Evolutionary conservation across 2,888 invertebrate species (phyloP).

Genomic region (Andrena minutula): DNA sequence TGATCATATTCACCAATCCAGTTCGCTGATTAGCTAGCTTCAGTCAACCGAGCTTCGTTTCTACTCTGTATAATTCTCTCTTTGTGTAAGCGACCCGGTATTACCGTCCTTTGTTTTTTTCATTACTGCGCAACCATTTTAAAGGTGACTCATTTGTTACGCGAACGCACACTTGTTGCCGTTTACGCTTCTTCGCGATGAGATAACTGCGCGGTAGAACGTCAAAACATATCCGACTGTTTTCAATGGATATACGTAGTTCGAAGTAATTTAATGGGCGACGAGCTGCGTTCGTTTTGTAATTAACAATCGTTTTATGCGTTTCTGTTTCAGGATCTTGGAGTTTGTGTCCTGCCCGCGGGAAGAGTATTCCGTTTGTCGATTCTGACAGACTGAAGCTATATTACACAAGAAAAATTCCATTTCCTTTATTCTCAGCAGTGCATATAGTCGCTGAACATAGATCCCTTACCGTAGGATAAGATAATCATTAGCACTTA

Average conservation of each 20-base stretch:
- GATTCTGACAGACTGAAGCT: slow-evolving; percentile 27
- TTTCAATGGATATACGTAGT: background rate
- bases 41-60: background rate
- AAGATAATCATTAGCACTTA: slow-evolving; percentile 52
- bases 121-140: slow-evolving; percentile 38
- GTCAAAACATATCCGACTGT: background rate
- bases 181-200: background rate
- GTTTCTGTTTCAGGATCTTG: slow-evolving; percentile 45
- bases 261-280: no score
- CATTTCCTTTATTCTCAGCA: slow-evolving; percentile 33
- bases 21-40: background rate
- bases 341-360: slow-evolving; percentile 12
- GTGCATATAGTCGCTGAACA: slow-evolving; percentile 65
- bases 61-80: background rate
- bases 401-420: slow-evolving; percentile 22
- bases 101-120: slow-evolving; percentile 32
- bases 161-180: slow-evolving; percentile 24
- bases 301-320: background rate
- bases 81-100: background rate
- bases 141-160: slow-evolving; percentile 59
- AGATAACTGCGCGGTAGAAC: background rate
- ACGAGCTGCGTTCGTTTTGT: background rate
- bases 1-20: no score
- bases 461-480: slow-evolving; percentile 41
- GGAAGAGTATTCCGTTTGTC: slow-evolving; percentile 29